Percentiles rank a stretch among this genome's conserved stretches.
Evolutionary conservation across 2,113 vertebrate genomes (phyloP).

Genomic region (Arothron firmamentum): DNA sequence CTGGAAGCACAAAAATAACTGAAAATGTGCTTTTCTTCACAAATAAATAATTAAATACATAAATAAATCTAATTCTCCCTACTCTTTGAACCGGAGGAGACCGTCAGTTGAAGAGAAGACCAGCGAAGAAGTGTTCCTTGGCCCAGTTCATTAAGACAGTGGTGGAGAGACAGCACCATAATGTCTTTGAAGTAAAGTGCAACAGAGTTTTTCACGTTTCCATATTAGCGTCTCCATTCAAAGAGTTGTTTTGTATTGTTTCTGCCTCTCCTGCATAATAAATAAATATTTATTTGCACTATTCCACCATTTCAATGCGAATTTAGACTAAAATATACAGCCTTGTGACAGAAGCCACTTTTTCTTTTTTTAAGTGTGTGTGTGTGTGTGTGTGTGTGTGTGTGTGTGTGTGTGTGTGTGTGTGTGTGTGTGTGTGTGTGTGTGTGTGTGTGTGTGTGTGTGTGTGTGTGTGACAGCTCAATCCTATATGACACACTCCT

Average conservation of each 20-base stretch:
- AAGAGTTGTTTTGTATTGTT: conserved; percentile 15
- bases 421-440: too few species aligned
- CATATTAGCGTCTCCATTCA: conserved; percentile 50
- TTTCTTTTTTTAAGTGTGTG: too few species aligned
- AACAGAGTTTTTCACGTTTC: conserved; percentile 53
- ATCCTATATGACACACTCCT: conserved; percentile 50
- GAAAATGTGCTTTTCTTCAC: neutral
- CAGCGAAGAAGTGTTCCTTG: conserved; percentile 60
- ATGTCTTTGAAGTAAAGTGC: conserved; percentile 66
- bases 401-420: too few species aligned
- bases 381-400: too few species aligned
- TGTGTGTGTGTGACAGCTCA: conserved; percentile 63
- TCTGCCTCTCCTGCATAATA: neutral
- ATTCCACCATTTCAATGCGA: conserved; percentile 18
- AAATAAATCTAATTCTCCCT: neutral
- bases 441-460: too few species aligned
- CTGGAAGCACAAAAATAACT: conserved; percentile 20
- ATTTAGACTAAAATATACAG: conserved; percentile 12
- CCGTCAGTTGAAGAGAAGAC: conserved; percentile 38
- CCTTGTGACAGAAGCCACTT: conserved; percentile 31
- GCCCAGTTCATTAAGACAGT: conserved; percentile 68
- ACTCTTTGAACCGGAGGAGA: conserved; percentile 26
- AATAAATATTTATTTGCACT: neutral
- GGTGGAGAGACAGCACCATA: conserved; percentile 55
- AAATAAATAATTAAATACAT: too few species aligned